phyloP scores from a whole-genome alignment of 2,113 vertebrate genomes.

The Gnathonemus longibarbis region DNA sequence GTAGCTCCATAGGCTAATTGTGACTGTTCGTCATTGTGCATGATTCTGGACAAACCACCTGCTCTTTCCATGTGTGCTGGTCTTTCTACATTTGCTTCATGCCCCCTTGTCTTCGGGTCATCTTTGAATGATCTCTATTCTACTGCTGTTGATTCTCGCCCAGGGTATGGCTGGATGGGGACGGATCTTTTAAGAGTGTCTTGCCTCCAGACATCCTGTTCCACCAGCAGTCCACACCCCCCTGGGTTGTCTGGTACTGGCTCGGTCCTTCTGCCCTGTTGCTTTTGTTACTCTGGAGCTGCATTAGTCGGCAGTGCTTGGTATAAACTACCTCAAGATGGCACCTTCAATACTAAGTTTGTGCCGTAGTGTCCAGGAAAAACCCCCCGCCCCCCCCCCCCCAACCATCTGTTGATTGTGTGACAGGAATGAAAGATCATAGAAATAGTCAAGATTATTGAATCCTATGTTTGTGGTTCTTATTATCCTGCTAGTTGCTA shows the following conservation, averaged over 20 bases:
- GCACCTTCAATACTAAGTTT: not conserved
- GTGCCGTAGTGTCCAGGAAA: not conserved
- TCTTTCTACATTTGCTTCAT: not conserved
- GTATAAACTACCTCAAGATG: not conserved
- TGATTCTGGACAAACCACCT: not conserved
- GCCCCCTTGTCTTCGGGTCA: not conserved
- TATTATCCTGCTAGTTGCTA: not conserved
- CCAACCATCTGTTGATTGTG: not conserved
- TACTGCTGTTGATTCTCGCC: not conserved
- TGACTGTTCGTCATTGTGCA: not conserved
- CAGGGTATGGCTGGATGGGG: not conserved
- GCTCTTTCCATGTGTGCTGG: not conserved
- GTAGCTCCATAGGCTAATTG: not conserved
- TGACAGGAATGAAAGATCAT: not conserved
- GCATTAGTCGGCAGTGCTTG: not conserved
- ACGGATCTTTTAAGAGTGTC: not conserved
- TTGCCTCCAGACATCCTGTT: not conserved
- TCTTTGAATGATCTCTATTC: not conserved
- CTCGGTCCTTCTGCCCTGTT: not conserved
- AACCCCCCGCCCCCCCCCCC: not conserved
- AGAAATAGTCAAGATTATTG: not conserved
- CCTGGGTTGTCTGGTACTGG: not conserved
- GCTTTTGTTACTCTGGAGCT: not conserved
- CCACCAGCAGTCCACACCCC: not conserved
- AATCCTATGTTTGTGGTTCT: not conserved